These are phyloP conservation scores for Labroides dimidiatus DNA, from an alignment of 2,797 vertebrate genomes.

Conservation along the genomic window DNA sequence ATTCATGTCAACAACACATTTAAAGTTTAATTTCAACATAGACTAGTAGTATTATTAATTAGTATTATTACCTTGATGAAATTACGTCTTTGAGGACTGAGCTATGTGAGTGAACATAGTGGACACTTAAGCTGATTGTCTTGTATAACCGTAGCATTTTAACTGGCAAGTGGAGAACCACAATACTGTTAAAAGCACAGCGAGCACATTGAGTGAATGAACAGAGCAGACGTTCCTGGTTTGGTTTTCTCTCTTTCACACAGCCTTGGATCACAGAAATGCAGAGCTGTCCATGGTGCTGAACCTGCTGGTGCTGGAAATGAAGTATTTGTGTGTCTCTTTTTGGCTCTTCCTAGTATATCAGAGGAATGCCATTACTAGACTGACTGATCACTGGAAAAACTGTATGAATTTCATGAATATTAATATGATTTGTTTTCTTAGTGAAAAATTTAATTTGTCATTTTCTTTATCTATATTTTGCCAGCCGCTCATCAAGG, in stretches of 20 bases:
- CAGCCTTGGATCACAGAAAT: not conserved
- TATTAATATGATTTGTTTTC: conserved; percentile 42
- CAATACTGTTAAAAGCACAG: conserved; percentile 39
- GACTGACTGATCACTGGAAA: conserved; percentile 3
- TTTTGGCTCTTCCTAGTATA: conserved; percentile 14
- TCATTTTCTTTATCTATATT: not conserved
- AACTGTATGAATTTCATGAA: conserved; percentile 38
- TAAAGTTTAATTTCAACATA: conserved; percentile 13
- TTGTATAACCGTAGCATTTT: conserved; percentile 40
- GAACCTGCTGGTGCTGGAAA: conserved; percentile 32
- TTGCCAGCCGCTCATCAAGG: no score
- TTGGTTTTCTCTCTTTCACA: conserved; percentile 22
- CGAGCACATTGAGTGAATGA: conserved; percentile 40
- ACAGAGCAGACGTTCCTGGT: conserved; percentile 16
- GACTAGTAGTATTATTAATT: no score
- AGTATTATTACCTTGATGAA: not conserved
- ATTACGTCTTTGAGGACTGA: conserved; percentile 3
- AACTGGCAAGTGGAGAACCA: conserved; percentile 49
- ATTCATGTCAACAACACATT: conserved; percentile 5
- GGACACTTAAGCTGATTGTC: conserved; percentile 26
- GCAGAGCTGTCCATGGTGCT: conserved; percentile 38
- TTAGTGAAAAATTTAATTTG: conserved; percentile 3
- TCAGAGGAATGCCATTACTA: conserved; percentile 5
- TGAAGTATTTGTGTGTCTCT: not conserved
- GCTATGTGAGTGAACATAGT: conserved; percentile 10